Evolutionary conservation across 2,113 vertebrate genomes (phyloP), one percentile per base, ranked within the genome.

Genomic region (Hippocampus comes): DNA sequence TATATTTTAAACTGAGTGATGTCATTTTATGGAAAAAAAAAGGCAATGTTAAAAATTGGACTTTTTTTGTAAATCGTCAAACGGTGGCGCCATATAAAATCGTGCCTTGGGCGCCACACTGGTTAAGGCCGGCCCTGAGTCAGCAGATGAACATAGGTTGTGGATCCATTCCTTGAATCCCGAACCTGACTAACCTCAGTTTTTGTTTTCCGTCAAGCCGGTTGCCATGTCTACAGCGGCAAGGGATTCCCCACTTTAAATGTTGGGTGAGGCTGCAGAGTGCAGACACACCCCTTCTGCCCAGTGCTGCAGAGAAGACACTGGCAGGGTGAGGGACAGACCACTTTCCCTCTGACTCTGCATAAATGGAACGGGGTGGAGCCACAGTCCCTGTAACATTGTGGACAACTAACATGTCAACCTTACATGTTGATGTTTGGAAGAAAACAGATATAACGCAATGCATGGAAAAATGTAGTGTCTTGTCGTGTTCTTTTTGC

Each of bases 281-380:
- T 59, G 56, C 48, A 56, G 59, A 90, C 91, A 91, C 91, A 89
- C 90, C 88, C 59, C 87, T 20, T 20, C 73, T 87, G 80, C 75
- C 86, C 74, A 78, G 72, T 85, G 82, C 88, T 89, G 83, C 89
- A 86, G 78, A 61, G 56, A 14, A 83, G 84, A 82, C 73, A 80
- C 81, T 74, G 72, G 80, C 80, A 78, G 84, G 76, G 83, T 74
- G 78, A 83, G 83, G 80, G 82, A 74, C 78, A 82, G 80, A 61
- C 12, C 63, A 69, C 74, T 67, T 78, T 60, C 76, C 68, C 77
- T 85, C 88, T 91, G 89, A 89, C 90, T 89, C 74, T 74, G 86
- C 90, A 89, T n/a, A 82, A 89, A 89, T 74, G 21, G 27, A 74
- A 72, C 78, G 76, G 77, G 87, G 85, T 76, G 88, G 87, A 83